A percentile compares a stretch with the other conserved stretches of the same genome.
These are phyloP conservation scores for Eupithecia abbreviata DNA, from an alignment of 2,888 invertebrate species.

Conservation along the genomic window DNA sequence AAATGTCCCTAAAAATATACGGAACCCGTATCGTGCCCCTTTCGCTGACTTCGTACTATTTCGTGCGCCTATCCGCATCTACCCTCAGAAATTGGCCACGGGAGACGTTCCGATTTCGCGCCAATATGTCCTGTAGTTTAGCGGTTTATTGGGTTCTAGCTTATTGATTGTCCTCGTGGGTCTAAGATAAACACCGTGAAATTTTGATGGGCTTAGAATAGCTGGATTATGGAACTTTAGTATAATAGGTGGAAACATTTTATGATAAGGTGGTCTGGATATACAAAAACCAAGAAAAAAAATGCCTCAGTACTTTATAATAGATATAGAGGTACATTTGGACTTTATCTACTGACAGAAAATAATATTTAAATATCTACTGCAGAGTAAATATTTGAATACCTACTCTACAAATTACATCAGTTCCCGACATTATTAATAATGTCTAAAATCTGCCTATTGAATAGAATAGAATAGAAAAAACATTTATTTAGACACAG, in stretches of 20 bases:
- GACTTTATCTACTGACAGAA: too few relatives aligned
- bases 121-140: slow-evolving; percentile 78
- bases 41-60: slow-evolving; percentile 57
- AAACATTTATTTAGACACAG: too few relatives aligned
- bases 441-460: too few relatives aligned
- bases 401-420: too few relatives aligned
- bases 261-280: neutral
- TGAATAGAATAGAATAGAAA: too few relatives aligned
- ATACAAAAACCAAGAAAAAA: neutral
- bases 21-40: slow-evolving; percentile 34
- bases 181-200: slow-evolving; percentile 29
- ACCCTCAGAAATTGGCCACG: slow-evolving; percentile 77
- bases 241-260: neutral
- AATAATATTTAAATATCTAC: too few relatives aligned
- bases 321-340: too few relatives aligned
- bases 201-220: slow-evolving; percentile 31
- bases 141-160: slow-evolving; percentile 63
- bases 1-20: neutral
- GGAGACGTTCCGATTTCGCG: slow-evolving; percentile 69
- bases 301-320: too few relatives aligned
- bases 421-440: too few relatives aligned
- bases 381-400: too few relatives aligned
- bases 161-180: slow-evolving; percentile 59
- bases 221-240: slow-evolving; percentile 18
- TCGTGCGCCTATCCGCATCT: slow-evolving; percentile 50